These are phyloP conservation scores for Microcebus tavaratra DNA, from an alignment of 2,113 vertebrate genomes.

Conservation along the genomic window DNA sequence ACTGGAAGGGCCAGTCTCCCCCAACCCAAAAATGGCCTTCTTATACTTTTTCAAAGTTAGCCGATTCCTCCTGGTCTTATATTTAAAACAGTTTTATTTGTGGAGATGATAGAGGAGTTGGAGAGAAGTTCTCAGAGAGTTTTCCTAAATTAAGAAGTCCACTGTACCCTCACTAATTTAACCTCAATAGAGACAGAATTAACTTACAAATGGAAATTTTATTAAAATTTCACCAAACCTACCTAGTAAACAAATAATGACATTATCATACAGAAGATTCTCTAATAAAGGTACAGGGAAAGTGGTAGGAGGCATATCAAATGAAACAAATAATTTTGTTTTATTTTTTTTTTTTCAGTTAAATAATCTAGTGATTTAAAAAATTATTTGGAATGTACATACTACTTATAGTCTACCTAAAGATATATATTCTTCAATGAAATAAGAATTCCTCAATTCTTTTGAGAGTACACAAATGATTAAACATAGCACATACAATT, in stretches of 20 bases:
- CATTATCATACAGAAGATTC: neutral
- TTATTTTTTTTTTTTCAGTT: neutral
- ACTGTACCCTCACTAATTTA: neutral
- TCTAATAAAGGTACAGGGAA: neutral
- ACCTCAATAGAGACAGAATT: neutral
- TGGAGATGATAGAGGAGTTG: neutral
- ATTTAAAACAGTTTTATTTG: neutral
- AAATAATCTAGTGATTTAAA: neutral
- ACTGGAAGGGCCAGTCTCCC: neutral
- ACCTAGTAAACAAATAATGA: neutral
- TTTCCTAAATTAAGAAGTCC: neutral
- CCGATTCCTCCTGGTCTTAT: neutral
- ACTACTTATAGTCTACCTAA: neutral
- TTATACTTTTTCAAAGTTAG: neutral
- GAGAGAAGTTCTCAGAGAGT: neutral
- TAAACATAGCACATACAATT: slow-evolving; percentile 32
- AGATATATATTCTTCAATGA: neutral
- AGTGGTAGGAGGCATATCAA: neutral
- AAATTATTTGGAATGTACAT: neutral
- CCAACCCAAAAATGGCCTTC: neutral
- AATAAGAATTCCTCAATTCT: slow-evolving; percentile 42
- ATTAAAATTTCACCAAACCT: neutral
- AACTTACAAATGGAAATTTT: neutral
- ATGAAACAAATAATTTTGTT: neutral
- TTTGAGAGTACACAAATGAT: slow-evolving; percentile 37